Conservation (phyloP, 35 echinoderm and acorn worm species). For the Anneissia japonica region DNA sequence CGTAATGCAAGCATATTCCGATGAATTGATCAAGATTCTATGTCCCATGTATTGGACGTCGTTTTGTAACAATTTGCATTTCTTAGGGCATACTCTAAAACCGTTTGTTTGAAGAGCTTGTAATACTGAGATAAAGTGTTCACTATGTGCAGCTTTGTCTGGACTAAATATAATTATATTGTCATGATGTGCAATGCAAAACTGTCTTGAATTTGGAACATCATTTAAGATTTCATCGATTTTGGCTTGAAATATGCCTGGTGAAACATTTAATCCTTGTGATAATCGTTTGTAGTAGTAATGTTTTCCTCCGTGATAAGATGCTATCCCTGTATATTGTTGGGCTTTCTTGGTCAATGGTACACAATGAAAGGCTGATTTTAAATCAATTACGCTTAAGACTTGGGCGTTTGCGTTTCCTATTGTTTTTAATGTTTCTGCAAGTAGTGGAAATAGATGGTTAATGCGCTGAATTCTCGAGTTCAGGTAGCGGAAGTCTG, state of each 20-base stretch:
- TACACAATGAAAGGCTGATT: conserved; percentile 30
- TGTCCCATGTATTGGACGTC: conserved; percentile 35
- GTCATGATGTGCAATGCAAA: conserved; percentile 42
- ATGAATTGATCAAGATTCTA: background rate
- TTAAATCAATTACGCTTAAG: conserved; percentile 20
- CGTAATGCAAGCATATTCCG: background rate
- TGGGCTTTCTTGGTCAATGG: conserved; percentile 1
- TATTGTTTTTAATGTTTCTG: background rate
- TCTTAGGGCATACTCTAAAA: conserved; percentile 28
- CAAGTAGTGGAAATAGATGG: background rate
- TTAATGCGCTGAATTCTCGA: background rate
- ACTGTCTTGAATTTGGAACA: conserved; percentile 28
- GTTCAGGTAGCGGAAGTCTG: conserved; percentile 5
- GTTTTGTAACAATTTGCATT: conserved; percentile 23
- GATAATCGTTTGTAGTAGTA: conserved; percentile 40
- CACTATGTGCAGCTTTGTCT: background rate
- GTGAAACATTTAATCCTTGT: conserved; percentile 48
- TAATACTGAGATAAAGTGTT: background rate
- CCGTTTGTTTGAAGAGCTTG: conserved; percentile 8
- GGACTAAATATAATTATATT: conserved; percentile 28
- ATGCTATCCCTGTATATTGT: conserved; percentile 36
- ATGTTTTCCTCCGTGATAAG: conserved; percentile 30
- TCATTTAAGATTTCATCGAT: conserved; percentile 37
- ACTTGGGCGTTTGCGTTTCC: conserved; percentile 19
- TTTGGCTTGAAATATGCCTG: too few relatives aligned